These are phyloP conservation scores for Nyctibius bracteatus DNA, from an alignment of 2,113 vertebrate species.

Conservation along the genomic window DNA sequence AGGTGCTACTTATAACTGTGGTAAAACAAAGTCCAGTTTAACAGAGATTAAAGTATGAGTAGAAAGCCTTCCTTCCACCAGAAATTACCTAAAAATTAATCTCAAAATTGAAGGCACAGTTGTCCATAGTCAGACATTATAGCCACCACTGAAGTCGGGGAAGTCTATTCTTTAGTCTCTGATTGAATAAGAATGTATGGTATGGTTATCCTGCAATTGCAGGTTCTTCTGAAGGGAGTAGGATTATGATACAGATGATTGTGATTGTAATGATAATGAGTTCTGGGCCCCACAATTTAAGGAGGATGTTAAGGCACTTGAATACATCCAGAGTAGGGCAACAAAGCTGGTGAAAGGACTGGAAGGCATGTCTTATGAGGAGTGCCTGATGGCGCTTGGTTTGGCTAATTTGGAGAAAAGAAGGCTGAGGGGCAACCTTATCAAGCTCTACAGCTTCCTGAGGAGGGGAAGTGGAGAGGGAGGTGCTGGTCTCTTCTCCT, in stretches of 20 bases:
- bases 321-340: neutral
- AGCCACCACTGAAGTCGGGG: neutral
- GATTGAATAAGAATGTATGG: neutral
- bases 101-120: neutral
- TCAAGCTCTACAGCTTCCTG: neutral
- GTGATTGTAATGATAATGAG: neutral
- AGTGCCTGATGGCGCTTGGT: fast-evolving
- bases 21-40: neutral
- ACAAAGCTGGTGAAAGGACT: neutral
- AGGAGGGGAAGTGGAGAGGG: neutral
- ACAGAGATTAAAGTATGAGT: neutral
- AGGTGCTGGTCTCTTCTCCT: neutral
- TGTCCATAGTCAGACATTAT: neutral
- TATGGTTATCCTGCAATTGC: neutral
- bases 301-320: neutral
- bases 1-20: neutral
- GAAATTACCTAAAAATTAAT: neutral
- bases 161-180: neutral
- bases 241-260: neutral
- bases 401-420: neutral
- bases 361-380: neutral
- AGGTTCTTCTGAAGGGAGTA: neutral
- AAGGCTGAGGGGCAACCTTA: neutral
- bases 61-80: neutral
- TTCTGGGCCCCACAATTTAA: neutral